A percentile compares a stretch with the other conserved stretches of the same genome.
Conservation (phyloP, 2,888 invertebrate genomes). For the Lycaena phlaeas region DNA sequence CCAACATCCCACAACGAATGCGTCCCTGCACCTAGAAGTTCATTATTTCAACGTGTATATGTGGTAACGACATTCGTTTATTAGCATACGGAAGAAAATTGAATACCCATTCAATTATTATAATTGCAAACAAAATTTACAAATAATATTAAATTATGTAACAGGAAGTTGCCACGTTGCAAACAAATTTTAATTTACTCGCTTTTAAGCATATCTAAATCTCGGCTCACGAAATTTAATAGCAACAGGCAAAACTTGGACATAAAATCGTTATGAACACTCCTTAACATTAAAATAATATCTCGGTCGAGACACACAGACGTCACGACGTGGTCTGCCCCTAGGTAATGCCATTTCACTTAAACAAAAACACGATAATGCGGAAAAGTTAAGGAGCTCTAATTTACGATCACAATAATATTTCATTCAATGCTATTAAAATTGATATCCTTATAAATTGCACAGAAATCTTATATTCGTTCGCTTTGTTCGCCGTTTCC, state of each 20-base stretch:
- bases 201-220: constrained; percentile 45
- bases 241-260: constrained; percentile 23
- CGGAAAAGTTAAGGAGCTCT: constrained; percentile 6
- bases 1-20: constrained; percentile 5
- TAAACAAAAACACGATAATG: constrained; percentile 10
- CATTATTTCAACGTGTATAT: constrained; percentile 16
- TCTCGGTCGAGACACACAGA: constrained; percentile 34
- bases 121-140: constrained; percentile 12
- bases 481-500: background rate
- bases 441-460: constrained; percentile 4
- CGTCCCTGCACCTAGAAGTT: constrained; percentile 14
- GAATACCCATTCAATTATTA: constrained; percentile 14
- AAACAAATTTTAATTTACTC: constrained; percentile 21
- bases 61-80: constrained; percentile 15
- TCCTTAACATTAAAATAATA: constrained; percentile 35
- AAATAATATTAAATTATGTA: constrained; percentile 13
- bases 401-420: constrained; percentile 1
- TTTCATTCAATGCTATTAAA: constrained; percentile 4
- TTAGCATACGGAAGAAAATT: constrained; percentile 16
- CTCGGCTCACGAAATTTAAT: constrained; percentile 42
- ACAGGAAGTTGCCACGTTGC: constrained; percentile 10
- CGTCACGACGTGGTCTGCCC: constrained; percentile 31
- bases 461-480: background rate
- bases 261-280: constrained; percentile 33
- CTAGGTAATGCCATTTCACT: constrained; percentile 12